A percentile compares a stretch with the other conserved stretches of the same genome.
Conservation (phyloP, 37 sponge, comb jelly and placozoan genomes). For the Halisarca cf. caerulea region DNA sequence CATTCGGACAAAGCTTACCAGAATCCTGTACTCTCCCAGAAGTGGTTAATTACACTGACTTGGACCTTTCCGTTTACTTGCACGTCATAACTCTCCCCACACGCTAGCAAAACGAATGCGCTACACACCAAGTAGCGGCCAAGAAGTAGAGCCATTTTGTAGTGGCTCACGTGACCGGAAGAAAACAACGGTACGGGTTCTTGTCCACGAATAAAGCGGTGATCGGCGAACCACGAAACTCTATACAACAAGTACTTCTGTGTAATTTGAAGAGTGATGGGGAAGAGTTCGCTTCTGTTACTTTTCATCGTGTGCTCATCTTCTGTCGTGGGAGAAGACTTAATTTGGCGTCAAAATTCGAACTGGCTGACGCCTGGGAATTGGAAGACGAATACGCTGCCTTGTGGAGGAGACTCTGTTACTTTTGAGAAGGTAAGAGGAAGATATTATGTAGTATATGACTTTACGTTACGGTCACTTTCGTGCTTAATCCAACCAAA, state of each 20-base stretch:
- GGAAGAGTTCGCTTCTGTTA: neutral
- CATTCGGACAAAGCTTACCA: no score
- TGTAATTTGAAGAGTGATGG: neutral
- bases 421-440: constrained; percentile 25
- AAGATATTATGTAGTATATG: neutral
- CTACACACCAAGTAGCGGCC: no score
- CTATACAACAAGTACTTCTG: neutral
- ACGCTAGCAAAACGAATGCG: neutral
- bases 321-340: constrained; percentile 15
- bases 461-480: neutral
- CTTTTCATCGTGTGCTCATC: neutral
- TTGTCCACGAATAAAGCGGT: no score
- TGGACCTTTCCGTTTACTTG: neutral
- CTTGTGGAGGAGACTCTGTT: constrained; percentile 41
- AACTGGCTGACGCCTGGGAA: constrained; percentile 60
- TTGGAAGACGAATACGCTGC: constrained; percentile 52
- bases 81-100: neutral
- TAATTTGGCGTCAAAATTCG: constrained; percentile 54
- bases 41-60: constrained; percentile 16
- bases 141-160: no score
- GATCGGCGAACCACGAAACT: no score
- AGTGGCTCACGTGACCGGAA: no score
- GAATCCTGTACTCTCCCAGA: constrained; percentile 57
- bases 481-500: neutral
- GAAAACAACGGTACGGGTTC: no score